Percentiles rank a stretch among this genome's conserved stretches.
Conservation (phyloP, 1,140 invertebrate species). For the Frieseomelitta varia region DNA sequence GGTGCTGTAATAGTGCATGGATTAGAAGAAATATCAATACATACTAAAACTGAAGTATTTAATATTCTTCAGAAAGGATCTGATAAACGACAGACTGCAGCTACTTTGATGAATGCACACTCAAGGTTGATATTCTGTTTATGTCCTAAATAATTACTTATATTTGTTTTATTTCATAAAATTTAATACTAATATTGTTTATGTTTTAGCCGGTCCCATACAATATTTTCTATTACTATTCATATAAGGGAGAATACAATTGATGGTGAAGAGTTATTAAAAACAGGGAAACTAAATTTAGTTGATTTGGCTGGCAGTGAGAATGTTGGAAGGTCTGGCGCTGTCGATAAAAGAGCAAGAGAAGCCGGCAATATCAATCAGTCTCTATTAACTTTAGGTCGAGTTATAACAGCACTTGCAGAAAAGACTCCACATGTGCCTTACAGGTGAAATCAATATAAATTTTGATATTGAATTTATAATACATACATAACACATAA, state of each 20-base stretch:
- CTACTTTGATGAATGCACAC: slow-evolving; percentile 96
- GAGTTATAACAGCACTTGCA: slow-evolving; percentile 97
- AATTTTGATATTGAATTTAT: neutral
- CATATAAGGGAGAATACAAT: slow-evolving; percentile 95
- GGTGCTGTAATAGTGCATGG: slow-evolving; percentile 97
- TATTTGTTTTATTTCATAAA: neutral
- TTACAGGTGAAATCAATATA: slow-evolving; percentile 86
- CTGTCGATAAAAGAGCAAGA: slow-evolving; percentile 93
- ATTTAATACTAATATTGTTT: slow-evolving; percentile 4
- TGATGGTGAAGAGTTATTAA: slow-evolving; percentile 95
- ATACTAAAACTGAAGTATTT: slow-evolving; percentile 95
- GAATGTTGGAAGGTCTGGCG: slow-evolving; percentile 97
- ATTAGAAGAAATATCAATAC: slow-evolving; percentile 95
- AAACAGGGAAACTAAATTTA: slow-evolving; percentile 97
- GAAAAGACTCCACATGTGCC: slow-evolving; percentile 96
- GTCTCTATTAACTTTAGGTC: slow-evolving; percentile 94
- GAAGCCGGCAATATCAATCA: slow-evolving; percentile 99
- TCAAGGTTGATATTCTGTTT: slow-evolving; percentile 86
- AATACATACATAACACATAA: neutral
- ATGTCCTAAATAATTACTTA: slow-evolving; percentile 7
- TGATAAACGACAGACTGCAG: slow-evolving; percentile 93
- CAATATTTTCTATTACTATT: slow-evolving; percentile 97
- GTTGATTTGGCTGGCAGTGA: slow-evolving; percentile 98
- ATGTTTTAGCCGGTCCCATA: slow-evolving; percentile 93
- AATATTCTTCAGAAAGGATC: slow-evolving; percentile 93